Evolutionary conservation across 2,797 vertebrate species (phyloP).

Genomic region (Tenualosa ilisha): DNA sequence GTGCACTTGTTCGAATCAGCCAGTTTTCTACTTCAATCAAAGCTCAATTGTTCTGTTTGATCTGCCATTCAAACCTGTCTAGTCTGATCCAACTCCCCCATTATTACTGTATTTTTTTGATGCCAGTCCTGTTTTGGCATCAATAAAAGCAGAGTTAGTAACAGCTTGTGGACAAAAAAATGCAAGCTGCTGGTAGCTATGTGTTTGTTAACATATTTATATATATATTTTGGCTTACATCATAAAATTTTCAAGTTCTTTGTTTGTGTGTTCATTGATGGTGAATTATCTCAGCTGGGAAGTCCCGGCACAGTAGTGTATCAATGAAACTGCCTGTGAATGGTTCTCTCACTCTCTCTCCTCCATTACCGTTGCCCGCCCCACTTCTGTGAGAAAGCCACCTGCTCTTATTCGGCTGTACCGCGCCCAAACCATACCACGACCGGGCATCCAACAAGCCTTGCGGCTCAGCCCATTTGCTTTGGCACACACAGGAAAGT

Average conservation of each 20-base stretch:
- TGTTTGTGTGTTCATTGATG: not conserved
- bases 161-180: not conserved
- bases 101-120: constrained; percentile 3
- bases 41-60: constrained; percentile 21
- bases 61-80: constrained; percentile 22
- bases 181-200: not conserved
- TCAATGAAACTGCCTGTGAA: constrained; percentile 9
- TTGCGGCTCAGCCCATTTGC: not conserved
- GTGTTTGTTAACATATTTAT: not conserved
- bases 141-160: not conserved
- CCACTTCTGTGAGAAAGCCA: not conserved
- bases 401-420: not conserved
- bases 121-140: not conserved
- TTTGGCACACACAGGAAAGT: not conserved
- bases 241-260: not conserved
- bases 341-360: not conserved
- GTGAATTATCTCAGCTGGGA: not conserved
- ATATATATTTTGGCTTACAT: not conserved
- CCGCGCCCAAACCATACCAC: not conserved
- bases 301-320: not conserved
- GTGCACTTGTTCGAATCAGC: constrained; percentile 7
- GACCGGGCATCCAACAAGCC: not conserved
- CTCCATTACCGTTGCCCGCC: not conserved
- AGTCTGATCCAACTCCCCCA: constrained; percentile 16
- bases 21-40: constrained; percentile 14